Conservation (phyloP, 2,888 invertebrate genomes). For the Yponomeuta malinellus region DNA sequence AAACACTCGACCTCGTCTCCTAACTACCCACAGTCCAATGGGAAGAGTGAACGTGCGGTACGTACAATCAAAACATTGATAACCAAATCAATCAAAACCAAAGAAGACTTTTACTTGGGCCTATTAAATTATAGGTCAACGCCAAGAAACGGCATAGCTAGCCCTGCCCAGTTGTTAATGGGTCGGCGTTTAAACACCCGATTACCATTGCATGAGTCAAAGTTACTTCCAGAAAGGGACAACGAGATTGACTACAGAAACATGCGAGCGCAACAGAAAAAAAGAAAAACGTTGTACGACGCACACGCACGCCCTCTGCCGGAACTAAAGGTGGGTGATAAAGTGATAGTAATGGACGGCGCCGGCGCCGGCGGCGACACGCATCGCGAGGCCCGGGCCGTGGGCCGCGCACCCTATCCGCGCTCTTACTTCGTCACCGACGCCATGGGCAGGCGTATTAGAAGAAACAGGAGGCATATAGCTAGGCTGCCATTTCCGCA, state of each 20-base stretch:
- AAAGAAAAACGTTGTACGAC: conserved; percentile 18
- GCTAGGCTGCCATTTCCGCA: neutral
- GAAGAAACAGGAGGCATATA: conserved; percentile 5
- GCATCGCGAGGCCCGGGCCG: conserved; percentile 10
- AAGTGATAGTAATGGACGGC: conserved; percentile 13
- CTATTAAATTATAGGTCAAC: too few relatives aligned
- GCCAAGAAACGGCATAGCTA: too few relatives aligned
- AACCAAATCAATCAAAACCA: too few relatives aligned
- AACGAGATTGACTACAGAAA: neutral
- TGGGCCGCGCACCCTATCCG: neutral
- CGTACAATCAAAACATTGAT: too few relatives aligned
- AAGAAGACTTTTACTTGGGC: too few relatives aligned
- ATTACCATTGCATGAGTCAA: too few relatives aligned
- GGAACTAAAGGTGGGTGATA: conserved; percentile 5
- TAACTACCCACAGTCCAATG: too few relatives aligned
- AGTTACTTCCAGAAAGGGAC: too few relatives aligned
- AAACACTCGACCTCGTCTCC: too few relatives aligned
- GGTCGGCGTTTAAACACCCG: too few relatives aligned
- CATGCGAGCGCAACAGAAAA: neutral
- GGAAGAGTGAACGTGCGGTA: too few relatives aligned
- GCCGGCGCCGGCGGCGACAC: neutral
- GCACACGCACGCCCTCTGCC: neutral
- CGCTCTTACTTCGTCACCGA: conserved; percentile 14
- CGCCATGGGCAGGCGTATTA: neutral
- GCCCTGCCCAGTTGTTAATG: too few relatives aligned